These are phyloP conservation scores for Branchinecta lindahli DNA, from an alignment of 1,140 invertebrate species.

Conservation along the genomic window DNA sequence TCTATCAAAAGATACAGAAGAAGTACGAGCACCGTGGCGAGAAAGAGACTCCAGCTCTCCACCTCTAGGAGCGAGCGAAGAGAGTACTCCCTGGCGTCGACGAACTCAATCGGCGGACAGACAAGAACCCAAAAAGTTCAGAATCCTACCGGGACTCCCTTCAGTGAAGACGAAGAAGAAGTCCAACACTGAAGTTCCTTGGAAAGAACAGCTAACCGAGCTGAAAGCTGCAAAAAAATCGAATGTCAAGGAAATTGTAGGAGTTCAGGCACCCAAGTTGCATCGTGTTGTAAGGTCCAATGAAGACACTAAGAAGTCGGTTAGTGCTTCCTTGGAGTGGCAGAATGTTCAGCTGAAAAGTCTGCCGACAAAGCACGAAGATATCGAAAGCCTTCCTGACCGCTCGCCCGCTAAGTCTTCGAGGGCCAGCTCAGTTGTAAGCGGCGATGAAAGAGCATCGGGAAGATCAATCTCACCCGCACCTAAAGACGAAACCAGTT, in stretches of 20 bases:
- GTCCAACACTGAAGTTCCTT: constrained; percentile 11
- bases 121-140: neutral
- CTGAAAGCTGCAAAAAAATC: neutral
- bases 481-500: neutral
- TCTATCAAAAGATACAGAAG: neutral
- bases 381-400: neutral
- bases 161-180: constrained; percentile 11
- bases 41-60: constrained; percentile 18
- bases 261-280: too few species aligned
- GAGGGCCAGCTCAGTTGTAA: neutral
- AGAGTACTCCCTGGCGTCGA: constrained; percentile 15
- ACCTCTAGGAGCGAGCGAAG: constrained; percentile 3
- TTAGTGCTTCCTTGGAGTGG: neutral
- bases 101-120: constrained; percentile 15
- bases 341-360: neutral
- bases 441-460: neutral
- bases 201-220: neutral
- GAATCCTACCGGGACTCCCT: neutral
- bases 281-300: too few species aligned
- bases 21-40: constrained; percentile 14
- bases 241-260: neutral
- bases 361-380: neutral
- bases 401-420: neutral
- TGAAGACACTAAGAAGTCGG: too few species aligned
- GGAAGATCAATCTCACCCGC: neutral